Percentiles rank a stretch among this genome's conserved stretches.
These are phyloP conservation scores for Ariopsis seemanni DNA, from an alignment of 2,113 vertebrate species.

Conservation along the genomic window DNA sequence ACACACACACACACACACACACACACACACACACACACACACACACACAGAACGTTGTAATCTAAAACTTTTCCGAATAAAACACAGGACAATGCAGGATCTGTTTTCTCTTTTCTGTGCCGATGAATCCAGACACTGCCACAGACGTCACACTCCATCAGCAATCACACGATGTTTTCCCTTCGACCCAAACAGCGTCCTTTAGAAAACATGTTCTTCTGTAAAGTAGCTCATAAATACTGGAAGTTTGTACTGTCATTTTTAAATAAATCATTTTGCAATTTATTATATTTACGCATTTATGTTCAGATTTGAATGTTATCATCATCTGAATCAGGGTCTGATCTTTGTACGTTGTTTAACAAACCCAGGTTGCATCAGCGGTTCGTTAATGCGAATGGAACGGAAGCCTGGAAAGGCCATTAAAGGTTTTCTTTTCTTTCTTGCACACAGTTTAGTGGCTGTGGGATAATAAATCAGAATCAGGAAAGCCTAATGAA, in stretches of 20 bases:
- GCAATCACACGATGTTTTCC: background rate
- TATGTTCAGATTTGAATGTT: background rate
- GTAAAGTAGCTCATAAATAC: background rate
- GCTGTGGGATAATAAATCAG: background rate
- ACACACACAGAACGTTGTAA: background rate
- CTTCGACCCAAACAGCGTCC: background rate
- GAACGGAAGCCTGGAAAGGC: background rate
- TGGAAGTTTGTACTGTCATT: background rate
- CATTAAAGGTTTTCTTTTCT: background rate
- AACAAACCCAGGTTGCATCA: too few species aligned
- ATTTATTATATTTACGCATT: background rate
- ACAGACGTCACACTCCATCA: background rate
- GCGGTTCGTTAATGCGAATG: background rate
- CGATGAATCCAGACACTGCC: background rate
- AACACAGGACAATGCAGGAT: background rate
- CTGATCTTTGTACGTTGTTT: background rate
- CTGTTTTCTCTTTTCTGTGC: background rate
- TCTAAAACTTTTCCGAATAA: background rate
- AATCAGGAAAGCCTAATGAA: background rate
- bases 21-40: constrained; percentile 28
- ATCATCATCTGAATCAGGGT: background rate
- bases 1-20: constrained; percentile 11
- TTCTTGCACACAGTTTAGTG: background rate
- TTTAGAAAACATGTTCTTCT: background rate
- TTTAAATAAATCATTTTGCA: background rate